phyloP scores from a whole-genome alignment of 2,888 invertebrate species.

The Rhagonycha fulva region DNA sequence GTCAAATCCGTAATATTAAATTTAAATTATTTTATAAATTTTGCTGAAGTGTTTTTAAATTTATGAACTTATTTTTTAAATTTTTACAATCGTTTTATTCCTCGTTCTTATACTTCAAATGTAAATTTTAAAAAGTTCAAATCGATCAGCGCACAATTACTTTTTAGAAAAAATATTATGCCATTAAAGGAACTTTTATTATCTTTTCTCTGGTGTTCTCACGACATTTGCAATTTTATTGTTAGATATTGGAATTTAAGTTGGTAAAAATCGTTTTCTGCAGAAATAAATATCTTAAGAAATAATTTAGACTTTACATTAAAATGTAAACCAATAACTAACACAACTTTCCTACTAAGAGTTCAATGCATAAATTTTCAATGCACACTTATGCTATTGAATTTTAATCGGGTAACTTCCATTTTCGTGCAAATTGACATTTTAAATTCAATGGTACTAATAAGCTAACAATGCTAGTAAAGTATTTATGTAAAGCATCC shows the following conservation, averaged over 20 bases:
- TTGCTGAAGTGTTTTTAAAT: constrained; percentile 23
- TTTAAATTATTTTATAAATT: constrained; percentile 28
- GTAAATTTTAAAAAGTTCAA: constrained; percentile 17
- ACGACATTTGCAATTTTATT: constrained; percentile 22
- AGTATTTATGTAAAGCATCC: no score
- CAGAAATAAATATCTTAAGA: background rate
- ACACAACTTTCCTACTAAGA: background rate
- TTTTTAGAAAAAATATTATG: constrained; percentile 22
- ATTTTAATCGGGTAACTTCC: no score
- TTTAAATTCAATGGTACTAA: no score
- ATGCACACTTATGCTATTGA: background rate
- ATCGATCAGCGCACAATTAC: constrained; percentile 26
- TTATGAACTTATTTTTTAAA: constrained; percentile 28
- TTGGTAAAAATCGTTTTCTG: background rate
- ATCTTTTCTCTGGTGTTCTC: constrained; percentile 8
- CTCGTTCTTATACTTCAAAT: constrained; percentile 20
- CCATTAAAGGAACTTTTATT: constrained; percentile 22
- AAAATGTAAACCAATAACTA: background rate
- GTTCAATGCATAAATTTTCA: background rate
- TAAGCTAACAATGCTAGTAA: no score
- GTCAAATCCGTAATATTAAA: constrained; percentile 27
- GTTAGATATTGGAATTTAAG: constrained; percentile 15
- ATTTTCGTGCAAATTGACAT: no score
- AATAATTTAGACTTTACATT: background rate
- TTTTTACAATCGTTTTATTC: constrained; percentile 21